These are phyloP conservation scores for Halocynthia aurantium DNA, from an alignment of 23 tunicate species.

Conservation along the genomic window DNA sequence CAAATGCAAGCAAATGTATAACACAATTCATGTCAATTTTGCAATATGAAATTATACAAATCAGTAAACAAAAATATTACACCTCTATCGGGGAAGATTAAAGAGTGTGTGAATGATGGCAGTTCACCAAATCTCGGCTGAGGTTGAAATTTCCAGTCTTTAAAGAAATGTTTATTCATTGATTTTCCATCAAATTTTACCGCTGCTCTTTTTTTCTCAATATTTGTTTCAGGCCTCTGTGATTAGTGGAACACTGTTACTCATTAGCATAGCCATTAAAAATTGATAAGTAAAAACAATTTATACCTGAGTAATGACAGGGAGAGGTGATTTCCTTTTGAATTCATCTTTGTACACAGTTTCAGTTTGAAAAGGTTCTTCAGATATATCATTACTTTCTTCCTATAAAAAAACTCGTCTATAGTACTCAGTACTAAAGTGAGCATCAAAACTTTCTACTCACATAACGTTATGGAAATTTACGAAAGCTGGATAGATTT, in stretches of 20 bases:
- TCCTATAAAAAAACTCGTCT: constrained; percentile 24
- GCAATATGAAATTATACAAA: too few species aligned
- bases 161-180: constrained; percentile 63
- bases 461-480: background rate
- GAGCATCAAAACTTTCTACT: background rate
- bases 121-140: constrained; percentile 71
- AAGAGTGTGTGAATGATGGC: constrained; percentile 58
- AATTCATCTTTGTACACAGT: constrained; percentile 61
- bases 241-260: background rate
- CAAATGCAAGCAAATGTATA: background rate
- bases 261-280: background rate
- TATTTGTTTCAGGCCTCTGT: constrained; percentile 38
- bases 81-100: constrained; percentile 55
- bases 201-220: constrained; percentile 1
- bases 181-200: constrained; percentile 66
- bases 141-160: constrained; percentile 47
- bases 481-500: background rate
- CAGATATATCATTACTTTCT: constrained; percentile 48
- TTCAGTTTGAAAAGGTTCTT: constrained; percentile 45
- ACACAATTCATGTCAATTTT: background rate
- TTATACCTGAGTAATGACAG: constrained; percentile 40
- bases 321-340: constrained; percentile 46
- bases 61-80: too few species aligned
- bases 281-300: background rate
- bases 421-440: background rate